Evolutionary conservation across 1,140 invertebrate species (phyloP), one percentile per base, ranked within the genome.

Genomic region (Mactra quadrangularis): DNA sequence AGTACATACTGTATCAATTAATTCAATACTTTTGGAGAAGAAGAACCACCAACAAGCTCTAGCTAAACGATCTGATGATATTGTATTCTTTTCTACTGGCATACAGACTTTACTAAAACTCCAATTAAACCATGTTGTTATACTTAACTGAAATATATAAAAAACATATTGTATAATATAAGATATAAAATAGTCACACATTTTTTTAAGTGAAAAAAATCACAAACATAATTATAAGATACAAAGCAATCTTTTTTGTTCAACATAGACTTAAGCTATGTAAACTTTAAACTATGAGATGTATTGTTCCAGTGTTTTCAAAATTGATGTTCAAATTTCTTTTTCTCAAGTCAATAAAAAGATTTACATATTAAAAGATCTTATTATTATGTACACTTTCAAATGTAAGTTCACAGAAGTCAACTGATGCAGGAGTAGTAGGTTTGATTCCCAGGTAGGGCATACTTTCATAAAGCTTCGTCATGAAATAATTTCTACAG

Each of bases 21-120:
- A 98, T 94, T 99, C 98, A n/a, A 97, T 97, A 85, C 98, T 95
- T 93, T 99, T 99, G 64, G 98, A 99, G 92, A 99, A 96, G 93
- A 98, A 99, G 92, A 99, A 99, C 95, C 97, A 97, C 96, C 97
- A 99, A 89, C 97, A 97, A 13, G 97, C 95, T 84, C 94, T 94
- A 0, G 97, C 95, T 38, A 98, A 90, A 95, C 97, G 94, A 57
- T 74, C 70, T 11, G 77, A 17, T 2, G 13, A 7, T 17, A 11
- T 53, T 4, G 50, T 59, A 7, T 64, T 64, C 22, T 81, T 64
- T 25, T 89, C 88, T 29, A 90, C 74, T 22, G 82, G 57, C 68
- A 83, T 77, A 87, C 83, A 87, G 7, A 82, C 29, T 19, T 82
- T 79, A 92, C 94, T 95, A 92, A 97, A 97, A 95, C 97, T 96